These are phyloP conservation scores for Neuroscelio doddi DNA, from an alignment of 2,888 invertebrate species.

Conservation along the genomic window DNA sequence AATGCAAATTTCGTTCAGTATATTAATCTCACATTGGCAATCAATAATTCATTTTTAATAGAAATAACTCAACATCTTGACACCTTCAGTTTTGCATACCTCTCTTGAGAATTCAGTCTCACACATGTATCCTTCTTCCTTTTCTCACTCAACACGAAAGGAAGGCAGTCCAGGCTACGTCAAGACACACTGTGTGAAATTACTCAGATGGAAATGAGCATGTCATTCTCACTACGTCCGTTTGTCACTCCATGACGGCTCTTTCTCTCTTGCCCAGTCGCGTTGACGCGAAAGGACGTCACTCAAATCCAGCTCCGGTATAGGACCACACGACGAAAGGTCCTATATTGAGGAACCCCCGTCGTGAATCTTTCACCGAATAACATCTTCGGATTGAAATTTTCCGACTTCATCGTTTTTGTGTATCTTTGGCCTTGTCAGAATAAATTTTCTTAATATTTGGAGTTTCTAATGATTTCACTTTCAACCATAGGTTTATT, in stretches of 20 bases:
- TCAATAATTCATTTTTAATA: background rate
- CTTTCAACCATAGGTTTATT: no score
- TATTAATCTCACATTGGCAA: constrained; percentile 6
- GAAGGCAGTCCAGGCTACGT: constrained; percentile 56
- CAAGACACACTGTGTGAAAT: constrained; percentile 56
- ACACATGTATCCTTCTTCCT: constrained; percentile 17
- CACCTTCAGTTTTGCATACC: background rate
- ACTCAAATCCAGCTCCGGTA: constrained; percentile 12
- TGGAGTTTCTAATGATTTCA: no score
- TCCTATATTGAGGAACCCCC: background rate
- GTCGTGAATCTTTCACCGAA: constrained; percentile 3
- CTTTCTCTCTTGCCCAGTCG: constrained; percentile 17
- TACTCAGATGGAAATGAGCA: constrained; percentile 61
- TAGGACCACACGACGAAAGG: constrained; percentile 12
- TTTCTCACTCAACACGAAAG: constrained; percentile 57
- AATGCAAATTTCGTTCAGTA: background rate
- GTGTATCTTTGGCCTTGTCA: no score
- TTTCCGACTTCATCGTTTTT: no score
- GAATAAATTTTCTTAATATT: no score
- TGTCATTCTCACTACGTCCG: constrained; percentile 58
- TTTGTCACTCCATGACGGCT: constrained; percentile 50
- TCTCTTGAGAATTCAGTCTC: background rate
- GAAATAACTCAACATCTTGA: background rate
- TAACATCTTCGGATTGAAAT: background rate
- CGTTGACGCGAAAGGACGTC: constrained; percentile 18